Conservation (phyloP, 2,797 vertebrate genomes). For the Cheirogaleus major region DNA sequence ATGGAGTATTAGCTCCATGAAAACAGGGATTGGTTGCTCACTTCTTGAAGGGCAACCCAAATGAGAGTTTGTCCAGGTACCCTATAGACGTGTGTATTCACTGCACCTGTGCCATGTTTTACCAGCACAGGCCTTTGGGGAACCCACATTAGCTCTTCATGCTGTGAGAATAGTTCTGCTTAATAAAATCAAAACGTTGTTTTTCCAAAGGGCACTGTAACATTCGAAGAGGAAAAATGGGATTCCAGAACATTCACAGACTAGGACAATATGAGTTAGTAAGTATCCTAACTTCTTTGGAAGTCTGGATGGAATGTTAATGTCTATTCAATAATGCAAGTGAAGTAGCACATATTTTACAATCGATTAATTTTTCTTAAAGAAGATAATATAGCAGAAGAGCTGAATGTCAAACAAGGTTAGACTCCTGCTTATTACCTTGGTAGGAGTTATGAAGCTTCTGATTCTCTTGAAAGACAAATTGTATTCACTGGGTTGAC, state of each 20-base stretch:
- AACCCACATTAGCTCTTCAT: background rate
- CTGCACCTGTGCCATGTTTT: background rate
- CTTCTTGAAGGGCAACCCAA: background rate
- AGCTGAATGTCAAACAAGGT: background rate
- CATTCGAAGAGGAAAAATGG: background rate
- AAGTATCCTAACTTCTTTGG: background rate
- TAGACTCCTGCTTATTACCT: background rate
- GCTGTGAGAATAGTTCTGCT: background rate
- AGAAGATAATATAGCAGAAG: background rate
- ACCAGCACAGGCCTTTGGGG: background rate
- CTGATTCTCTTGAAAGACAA: slow-evolving; percentile 55
- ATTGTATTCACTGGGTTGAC: slow-evolving; percentile 32
- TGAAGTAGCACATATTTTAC: background rate
- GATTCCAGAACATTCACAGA: slow-evolving; percentile 41
- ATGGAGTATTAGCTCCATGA: background rate
- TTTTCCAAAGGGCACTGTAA: background rate
- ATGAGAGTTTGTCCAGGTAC: background rate
- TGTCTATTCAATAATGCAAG: slow-evolving; percentile 50
- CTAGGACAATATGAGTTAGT: background rate
- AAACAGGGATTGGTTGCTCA: background rate
- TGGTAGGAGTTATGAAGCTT: background rate
- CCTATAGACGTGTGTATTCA: background rate
- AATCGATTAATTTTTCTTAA: slow-evolving; percentile 29
- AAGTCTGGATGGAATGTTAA: slow-evolving; percentile 56
- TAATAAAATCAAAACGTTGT: background rate